A percentile compares a stretch with the other conserved stretches of the same genome.
These are phyloP conservation scores for Mastomys coucha DNA, from an alignment of 2,113 vertebrate species.

Conservation along the genomic window DNA sequence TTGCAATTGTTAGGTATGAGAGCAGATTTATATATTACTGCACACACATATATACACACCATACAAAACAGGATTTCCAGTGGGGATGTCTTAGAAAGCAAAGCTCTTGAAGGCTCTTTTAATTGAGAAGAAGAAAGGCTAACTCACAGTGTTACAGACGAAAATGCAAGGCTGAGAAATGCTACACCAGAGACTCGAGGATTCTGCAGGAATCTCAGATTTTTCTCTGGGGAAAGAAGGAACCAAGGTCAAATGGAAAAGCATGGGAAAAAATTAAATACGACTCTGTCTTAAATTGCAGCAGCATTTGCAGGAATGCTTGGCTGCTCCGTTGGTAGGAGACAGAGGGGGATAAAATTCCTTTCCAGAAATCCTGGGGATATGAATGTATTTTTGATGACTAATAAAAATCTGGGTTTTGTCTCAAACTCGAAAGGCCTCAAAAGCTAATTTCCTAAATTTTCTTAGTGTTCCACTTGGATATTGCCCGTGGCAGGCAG, in stretches of 20 bases:
- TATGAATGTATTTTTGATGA: slow-evolving; percentile 37
- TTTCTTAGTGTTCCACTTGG: not conserved
- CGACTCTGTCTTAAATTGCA: slow-evolving; percentile 28
- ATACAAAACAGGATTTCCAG: not conserved
- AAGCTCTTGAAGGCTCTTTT: slow-evolving; percentile 28
- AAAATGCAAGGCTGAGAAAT: slow-evolving; percentile 4
- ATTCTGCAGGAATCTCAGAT: slow-evolving; percentile 58
- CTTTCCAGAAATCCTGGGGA: slow-evolving; percentile 47
- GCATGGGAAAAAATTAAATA: slow-evolving; percentile 77
- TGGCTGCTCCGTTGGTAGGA: not conserved
- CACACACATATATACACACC: not conserved
- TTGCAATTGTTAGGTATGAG: slow-evolving; percentile 17
- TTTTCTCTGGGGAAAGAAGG: slow-evolving; percentile 77
- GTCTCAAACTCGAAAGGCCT: slow-evolving; percentile 20
- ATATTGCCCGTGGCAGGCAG: not conserved
- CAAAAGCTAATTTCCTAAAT: not conserved
- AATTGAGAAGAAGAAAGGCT: slow-evolving; percentile 53
- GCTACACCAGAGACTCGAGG: not conserved
- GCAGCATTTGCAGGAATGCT: slow-evolving; percentile 32
- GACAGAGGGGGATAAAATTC: not conserved
- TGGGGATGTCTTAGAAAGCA: not conserved
- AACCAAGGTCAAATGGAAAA: slow-evolving; percentile 73
- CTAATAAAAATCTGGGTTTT: slow-evolving; percentile 35
- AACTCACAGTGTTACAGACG: not conserved
- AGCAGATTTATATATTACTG: not conserved